Conservation (phyloP, 2,888 invertebrate species). For the Choreutis nemorana region DNA sequence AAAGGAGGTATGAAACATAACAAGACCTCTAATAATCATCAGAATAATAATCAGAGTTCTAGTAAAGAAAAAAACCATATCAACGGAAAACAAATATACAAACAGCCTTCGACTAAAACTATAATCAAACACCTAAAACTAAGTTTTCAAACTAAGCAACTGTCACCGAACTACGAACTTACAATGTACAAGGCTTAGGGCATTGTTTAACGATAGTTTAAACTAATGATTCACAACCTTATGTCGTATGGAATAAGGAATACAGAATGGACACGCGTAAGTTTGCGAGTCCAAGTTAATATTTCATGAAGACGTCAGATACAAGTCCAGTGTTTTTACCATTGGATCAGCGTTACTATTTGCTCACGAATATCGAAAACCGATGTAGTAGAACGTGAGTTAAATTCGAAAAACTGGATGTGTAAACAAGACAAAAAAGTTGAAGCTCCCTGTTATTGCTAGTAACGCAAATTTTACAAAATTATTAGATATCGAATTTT, state of each 20-base stretch:
- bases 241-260: slow-evolving; percentile 6
- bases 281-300: slow-evolving; percentile 24
- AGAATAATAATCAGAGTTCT: no score
- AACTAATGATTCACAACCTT: no score
- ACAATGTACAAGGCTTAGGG: slow-evolving; percentile 7
- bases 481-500: no score
- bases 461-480: no score
- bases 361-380: slow-evolving; percentile 16
- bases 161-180: slow-evolving; percentile 21
- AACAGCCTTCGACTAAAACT: slow-evolving; percentile 30
- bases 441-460: no score
- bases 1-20: no score
- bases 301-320: slow-evolving; percentile 32
- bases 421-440: no score
- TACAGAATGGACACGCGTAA: slow-evolving; percentile 4
- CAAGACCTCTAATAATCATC: no score
- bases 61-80: no score
- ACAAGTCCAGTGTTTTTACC: no score
- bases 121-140: slow-evolving; percentile 31
- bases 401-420: no score
- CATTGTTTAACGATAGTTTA: slow-evolving; percentile 10
- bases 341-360: slow-evolving; percentile 18
- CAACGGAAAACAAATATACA: no score
- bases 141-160: slow-evolving; percentile 25
- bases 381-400: slow-evolving; percentile 14